phyloP scores from a whole-genome alignment of 2,888 invertebrate genomes.

The Crocallis elinguaria region DNA sequence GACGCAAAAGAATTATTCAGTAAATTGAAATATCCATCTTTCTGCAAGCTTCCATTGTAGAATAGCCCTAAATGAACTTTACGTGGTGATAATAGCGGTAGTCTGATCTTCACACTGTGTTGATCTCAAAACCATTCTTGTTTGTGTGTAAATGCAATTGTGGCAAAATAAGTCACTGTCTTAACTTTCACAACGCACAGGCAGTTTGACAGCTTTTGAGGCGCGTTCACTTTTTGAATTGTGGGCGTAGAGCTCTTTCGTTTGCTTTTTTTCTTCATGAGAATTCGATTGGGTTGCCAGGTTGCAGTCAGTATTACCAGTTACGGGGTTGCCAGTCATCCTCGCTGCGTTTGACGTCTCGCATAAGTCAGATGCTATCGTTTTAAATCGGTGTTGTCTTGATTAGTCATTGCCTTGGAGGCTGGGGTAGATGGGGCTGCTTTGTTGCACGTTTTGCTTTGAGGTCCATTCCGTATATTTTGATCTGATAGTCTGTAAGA shows the following conservation, averaged over 20 bases:
- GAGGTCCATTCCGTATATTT: not conserved
- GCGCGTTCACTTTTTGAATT: constrained; percentile 79
- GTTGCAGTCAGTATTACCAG: constrained; percentile 27
- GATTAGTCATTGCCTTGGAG: constrained; percentile 38
- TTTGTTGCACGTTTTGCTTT: not conserved
- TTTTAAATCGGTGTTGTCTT: constrained; percentile 37
- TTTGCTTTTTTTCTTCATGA: constrained; percentile 52
- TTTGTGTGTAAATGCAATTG: constrained; percentile 10
- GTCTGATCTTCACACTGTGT: no score
- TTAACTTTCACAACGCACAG: constrained; percentile 38
- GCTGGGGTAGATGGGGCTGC: not conserved
- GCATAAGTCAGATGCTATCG: constrained; percentile 31
- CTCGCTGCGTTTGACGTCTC: constrained; percentile 39
- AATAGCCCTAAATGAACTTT: no score
- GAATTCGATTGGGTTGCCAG: constrained; percentile 65
- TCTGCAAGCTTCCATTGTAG: no score
- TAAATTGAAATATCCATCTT: no score
- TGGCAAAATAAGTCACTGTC: constrained; percentile 18
- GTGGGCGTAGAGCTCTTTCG: constrained; percentile 60
- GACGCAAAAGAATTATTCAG: no score
- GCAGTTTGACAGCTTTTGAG: constrained; percentile 83
- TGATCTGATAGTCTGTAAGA: not conserved
- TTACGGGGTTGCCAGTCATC: constrained; percentile 39
- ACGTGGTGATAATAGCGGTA: no score
- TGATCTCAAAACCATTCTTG: no score